phyloP scores from a whole-genome alignment of 2,113 vertebrate genomes.

The Albula glossodonta region DNA sequence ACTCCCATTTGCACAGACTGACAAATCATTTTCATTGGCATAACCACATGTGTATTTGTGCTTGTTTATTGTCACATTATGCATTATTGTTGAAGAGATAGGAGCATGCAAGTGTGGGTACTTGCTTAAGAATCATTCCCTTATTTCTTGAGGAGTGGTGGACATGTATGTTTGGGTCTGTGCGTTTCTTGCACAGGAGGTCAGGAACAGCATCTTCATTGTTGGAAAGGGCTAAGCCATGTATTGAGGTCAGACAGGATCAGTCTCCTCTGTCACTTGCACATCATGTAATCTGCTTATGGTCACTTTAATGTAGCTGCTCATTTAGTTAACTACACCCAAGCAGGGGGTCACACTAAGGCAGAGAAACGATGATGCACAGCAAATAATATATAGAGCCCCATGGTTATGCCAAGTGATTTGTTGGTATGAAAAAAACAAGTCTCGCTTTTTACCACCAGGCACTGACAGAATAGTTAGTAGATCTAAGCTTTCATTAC shows the following conservation, averaged over 20 bases:
- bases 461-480: too few relatives aligned
- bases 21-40: neutral
- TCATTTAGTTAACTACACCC: constrained; percentile 35
- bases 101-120: neutral
- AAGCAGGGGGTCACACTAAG: constrained; percentile 14
- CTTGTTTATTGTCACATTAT: neutral
- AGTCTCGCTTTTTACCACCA: too few relatives aligned
- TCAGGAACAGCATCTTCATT: neutral
- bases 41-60: neutral
- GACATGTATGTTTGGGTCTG: constrained; percentile 10
- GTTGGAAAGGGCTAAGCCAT: constrained; percentile 54
- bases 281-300: constrained; percentile 46
- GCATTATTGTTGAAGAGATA: neutral
- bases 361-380: neutral
- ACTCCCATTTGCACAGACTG: neutral
- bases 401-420: neutral
- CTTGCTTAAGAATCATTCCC: neutral
- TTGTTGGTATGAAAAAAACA: too few relatives aligned
- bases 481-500: too few relatives aligned
- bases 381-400: neutral
- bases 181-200: constrained; percentile 11
- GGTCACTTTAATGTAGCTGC: constrained; percentile 5
- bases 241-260: constrained; percentile 72
- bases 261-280: constrained; percentile 44
- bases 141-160: neutral